phyloP scores from a whole-genome alignment of 64 coral and sea anemone genomes.

The Actinia equina region DNA sequence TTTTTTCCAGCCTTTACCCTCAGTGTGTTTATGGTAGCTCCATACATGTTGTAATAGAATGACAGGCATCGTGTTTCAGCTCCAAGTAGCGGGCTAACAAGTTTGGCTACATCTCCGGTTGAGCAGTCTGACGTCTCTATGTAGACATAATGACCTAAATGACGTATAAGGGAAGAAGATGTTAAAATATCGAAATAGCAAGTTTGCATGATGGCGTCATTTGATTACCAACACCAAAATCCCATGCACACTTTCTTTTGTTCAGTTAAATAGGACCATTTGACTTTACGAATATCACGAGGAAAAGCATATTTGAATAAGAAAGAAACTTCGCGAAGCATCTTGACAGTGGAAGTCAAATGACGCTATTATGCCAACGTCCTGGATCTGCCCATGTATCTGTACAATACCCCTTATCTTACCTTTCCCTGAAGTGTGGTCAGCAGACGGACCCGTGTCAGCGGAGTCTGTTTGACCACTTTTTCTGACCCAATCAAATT shows the following conservation, averaged over 20 bases:
- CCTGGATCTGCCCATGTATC: too few relatives aligned
- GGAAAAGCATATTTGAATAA: too few relatives aligned
- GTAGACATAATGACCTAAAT: conserved; percentile 69
- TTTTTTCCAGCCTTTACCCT: conserved; percentile 44
- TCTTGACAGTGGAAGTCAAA: too few relatives aligned
- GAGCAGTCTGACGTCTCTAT: conserved; percentile 37
- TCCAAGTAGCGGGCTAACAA: conserved; percentile 56
- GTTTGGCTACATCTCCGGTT: conserved; percentile 27
- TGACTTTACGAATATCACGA: too few relatives aligned
- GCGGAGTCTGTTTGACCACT: conserved; percentile 27
- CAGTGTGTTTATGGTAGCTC: conserved; percentile 18
- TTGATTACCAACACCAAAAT: too few relatives aligned
- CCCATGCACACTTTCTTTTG: too few relatives aligned
- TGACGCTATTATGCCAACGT: too few relatives aligned
- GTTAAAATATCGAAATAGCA: too few relatives aligned
- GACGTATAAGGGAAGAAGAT: too few relatives aligned
- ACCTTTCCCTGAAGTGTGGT: conserved; percentile 69
- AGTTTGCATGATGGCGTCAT: too few relatives aligned
- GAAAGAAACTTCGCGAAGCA: too few relatives aligned
- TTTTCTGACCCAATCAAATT: conserved; percentile 58
- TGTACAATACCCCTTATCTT: neutral
- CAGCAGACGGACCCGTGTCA: conserved; percentile 47
- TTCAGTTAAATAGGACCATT: too few relatives aligned
- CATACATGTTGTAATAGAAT: conserved; percentile 85
- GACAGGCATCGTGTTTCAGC: conserved; percentile 51